These are phyloP conservation scores for Mya arenaria DNA, from an alignment of 1,140 invertebrate genomes.

Conservation along the genomic window DNA sequence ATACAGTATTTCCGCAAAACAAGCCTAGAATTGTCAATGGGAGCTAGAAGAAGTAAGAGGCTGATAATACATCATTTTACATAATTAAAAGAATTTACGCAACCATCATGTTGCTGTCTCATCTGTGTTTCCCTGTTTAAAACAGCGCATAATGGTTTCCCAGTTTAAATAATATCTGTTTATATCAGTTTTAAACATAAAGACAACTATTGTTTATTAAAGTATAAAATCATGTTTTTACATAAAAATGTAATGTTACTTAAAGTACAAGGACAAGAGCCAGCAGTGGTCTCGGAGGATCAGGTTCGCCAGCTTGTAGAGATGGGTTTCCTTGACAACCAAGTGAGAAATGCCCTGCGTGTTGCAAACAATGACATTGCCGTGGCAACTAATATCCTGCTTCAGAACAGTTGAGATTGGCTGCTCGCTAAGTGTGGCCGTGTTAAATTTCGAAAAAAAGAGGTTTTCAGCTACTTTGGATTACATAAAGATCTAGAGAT, in stretches of 20 bases:
- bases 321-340: constrained; percentile 45
- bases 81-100: no score
- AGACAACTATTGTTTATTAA: not conserved
- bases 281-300: constrained; percentile 24
- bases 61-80: no score
- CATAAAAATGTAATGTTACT: not conserved
- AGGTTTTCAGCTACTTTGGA: no score
- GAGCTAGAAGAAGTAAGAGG: no score
- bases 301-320: constrained; percentile 53
- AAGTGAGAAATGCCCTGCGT: constrained; percentile 27
- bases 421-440: no score
- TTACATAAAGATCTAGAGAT: no score
- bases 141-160: not conserved
- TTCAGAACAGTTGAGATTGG: constrained; percentile 44
- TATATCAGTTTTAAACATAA: not conserved
- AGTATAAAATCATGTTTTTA: not conserved
- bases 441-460: no score
- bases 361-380: constrained; percentile 49
- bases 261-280: not conserved
- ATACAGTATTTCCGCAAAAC: no score
- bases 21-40: no score
- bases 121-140: not conserved
- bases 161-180: not conserved
- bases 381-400: constrained; percentile 48
- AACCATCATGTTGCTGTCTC: not conserved